Evolutionary conservation across 2,888 invertebrate species (phyloP).

Genomic region (Dicranocentrus wangi): DNA sequence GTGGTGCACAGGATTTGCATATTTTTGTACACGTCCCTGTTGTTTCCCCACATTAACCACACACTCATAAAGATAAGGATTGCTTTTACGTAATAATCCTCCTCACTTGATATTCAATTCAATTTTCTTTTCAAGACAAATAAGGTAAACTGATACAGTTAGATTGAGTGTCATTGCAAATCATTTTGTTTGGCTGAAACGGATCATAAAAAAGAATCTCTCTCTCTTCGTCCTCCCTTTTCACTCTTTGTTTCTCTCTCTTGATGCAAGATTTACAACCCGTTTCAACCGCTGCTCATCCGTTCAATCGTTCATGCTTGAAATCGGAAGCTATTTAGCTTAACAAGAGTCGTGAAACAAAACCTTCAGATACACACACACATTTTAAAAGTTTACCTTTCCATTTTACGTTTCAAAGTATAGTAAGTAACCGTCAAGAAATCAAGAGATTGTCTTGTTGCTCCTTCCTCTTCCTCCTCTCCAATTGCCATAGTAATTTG

Average conservation of each 20-base stretch:
- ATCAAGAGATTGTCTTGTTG: too few species aligned
- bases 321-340: conserved; percentile 4
- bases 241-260: too few species aligned
- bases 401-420: too few species aligned
- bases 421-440: too few species aligned
- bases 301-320: too few species aligned
- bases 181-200: conserved; percentile 6
- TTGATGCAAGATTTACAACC: too few species aligned
- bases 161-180: conserved; percentile 37
- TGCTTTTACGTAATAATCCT: not conserved
- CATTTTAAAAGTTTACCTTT: too few species aligned
- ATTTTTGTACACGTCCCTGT: too few species aligned
- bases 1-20: too few species aligned
- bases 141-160: conserved; percentile 51
- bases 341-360: not conserved
- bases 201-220: not conserved
- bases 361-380: too few species aligned
- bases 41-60: too few species aligned
- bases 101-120: conserved; percentile 6
- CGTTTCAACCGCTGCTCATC: too few species aligned
- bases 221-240: not conserved
- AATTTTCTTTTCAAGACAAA: conserved; percentile 48
- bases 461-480: not conserved
- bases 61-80: conserved; percentile 9
- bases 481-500: conserved; percentile 1